phyloP scores from a whole-genome alignment of 1,140 invertebrate genomes.

The Triops longicaudatus region DNA sequence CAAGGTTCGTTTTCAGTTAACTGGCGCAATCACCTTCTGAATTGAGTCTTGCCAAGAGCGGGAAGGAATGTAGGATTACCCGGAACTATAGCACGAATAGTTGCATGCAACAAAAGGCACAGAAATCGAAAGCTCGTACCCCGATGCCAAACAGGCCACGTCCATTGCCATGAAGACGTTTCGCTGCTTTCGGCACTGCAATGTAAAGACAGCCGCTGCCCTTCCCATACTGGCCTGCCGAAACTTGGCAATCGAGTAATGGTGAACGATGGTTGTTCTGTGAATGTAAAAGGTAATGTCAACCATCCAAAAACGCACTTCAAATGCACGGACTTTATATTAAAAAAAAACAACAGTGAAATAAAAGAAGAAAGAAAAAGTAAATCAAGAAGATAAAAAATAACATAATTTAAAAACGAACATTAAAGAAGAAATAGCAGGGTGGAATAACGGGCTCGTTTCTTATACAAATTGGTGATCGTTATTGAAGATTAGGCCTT shows the following conservation, averaged over 20 bases:
- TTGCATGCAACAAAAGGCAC: background rate
- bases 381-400: too few relatives aligned
- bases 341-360: too few relatives aligned
- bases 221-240: background rate
- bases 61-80: background rate
- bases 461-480: too few relatives aligned
- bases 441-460: too few relatives aligned
- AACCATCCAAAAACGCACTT: too few relatives aligned
- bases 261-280: background rate
- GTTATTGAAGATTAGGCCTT: too few relatives aligned
- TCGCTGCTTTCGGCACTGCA: background rate
- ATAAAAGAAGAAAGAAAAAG: too few relatives aligned
- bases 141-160: background rate
- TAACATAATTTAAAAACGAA: too few relatives aligned
- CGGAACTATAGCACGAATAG: background rate
- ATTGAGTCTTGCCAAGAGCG: background rate
- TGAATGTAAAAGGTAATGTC: too few relatives aligned
- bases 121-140: background rate
- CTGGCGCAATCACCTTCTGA: background rate
- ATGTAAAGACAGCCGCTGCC: background rate
- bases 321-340: too few relatives aligned
- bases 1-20: background rate
- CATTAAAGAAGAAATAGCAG: too few relatives aligned
- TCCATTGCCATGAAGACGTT: constrained; percentile 1
- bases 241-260: constrained; percentile 10